These are phyloP conservation scores for Philhelius pedissequus DNA, from an alignment of 2,888 invertebrate species.

Conservation along the genomic window DNA sequence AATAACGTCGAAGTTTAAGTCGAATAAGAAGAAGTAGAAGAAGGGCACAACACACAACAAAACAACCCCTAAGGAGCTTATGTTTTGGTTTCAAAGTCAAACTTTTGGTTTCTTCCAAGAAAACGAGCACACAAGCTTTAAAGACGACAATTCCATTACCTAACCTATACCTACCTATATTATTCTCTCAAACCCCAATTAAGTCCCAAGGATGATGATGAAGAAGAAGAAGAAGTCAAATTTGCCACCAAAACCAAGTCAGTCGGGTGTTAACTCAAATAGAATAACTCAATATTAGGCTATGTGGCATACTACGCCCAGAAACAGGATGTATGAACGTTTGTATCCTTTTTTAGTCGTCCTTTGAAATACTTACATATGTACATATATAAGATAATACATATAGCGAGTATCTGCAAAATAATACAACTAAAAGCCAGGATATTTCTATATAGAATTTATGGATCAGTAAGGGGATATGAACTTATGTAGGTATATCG, in stretches of 20 bases:
- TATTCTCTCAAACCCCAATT: conserved; percentile 30
- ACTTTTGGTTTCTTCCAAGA: conserved; percentile 42
- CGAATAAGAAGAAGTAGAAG: not conserved
- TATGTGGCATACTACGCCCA: conserved; percentile 65
- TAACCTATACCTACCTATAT: not conserved
- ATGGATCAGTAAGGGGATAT: conserved; percentile 54
- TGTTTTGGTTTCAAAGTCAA: conserved; percentile 66
- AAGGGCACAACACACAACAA: conserved; percentile 41
- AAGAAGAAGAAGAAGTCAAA: conserved; percentile 1
- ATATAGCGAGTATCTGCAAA: not conserved
- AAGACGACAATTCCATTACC: conserved; percentile 55
- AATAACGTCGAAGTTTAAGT: not conserved
- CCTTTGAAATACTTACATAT: not conserved
- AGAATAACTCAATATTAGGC: conserved; percentile 65
- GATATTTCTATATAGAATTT: conserved; percentile 32
- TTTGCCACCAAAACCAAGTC: conserved; percentile 72
- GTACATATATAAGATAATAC: too few relatives aligned
- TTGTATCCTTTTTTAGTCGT: not conserved
- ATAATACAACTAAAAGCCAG: not conserved
- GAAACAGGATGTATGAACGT: conserved; percentile 14
- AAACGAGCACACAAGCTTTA: conserved; percentile 39
- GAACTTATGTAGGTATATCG: conserved; percentile 60
- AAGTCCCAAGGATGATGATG: not conserved
- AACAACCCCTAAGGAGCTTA: conserved; percentile 67
- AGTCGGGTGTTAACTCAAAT: conserved; percentile 70